These are phyloP conservation scores for Galerucella pusilla DNA, from an alignment of 2,888 invertebrate species.

Conservation along the genomic window DNA sequence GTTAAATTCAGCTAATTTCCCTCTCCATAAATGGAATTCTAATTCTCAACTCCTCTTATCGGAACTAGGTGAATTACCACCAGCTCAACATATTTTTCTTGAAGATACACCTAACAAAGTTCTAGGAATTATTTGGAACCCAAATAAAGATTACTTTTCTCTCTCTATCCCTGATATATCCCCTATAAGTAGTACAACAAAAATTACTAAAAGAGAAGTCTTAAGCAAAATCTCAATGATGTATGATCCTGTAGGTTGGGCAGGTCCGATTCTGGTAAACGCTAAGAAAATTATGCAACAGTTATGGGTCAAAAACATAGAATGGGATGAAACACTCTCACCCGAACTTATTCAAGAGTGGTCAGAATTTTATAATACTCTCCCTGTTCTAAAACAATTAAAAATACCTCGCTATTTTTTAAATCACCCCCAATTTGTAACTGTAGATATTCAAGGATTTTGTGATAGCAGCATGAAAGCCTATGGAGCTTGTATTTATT, in stretches of 20 bases:
- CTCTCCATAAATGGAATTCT: neutral
- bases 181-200: neutral
- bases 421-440: neutral
- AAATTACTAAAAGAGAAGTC: constrained; percentile 1
- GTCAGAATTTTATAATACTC: constrained; percentile 10
- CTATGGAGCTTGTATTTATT: constrained; percentile 21
- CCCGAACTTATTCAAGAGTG: constrained; percentile 13
- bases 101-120: neutral
- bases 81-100: neutral
- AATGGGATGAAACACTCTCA: neutral
- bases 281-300: no score
- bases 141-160: constrained; percentile 5
- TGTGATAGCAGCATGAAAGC: constrained; percentile 15
- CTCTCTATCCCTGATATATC: constrained; percentile 1
- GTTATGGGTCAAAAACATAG: neutral
- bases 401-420: constrained; percentile 21
- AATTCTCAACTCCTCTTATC: neutral
- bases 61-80: no score
- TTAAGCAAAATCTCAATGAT: neutral
- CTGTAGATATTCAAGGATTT: constrained; percentile 16
- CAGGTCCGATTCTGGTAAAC: neutral
- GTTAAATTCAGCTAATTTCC: neutral
- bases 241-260: constrained; percentile 5
- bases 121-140: constrained; percentile 6
- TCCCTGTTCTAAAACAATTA: neutral